Evolutionary conservation across 2,113 vertebrate species (phyloP).

Genomic region (Planiliza haematocheilus): DNA sequence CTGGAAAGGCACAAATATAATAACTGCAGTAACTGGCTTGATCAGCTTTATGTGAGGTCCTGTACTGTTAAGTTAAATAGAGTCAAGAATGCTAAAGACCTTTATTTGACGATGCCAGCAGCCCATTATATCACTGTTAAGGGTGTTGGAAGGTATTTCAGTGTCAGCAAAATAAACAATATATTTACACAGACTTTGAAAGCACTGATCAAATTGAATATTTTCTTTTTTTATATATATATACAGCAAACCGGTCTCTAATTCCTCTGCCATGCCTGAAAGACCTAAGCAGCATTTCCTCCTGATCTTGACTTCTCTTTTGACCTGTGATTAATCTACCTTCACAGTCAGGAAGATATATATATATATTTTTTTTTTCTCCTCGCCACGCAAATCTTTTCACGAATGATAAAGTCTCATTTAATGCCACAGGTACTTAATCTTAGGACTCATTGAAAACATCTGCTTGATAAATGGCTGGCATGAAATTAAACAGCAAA

Average conservation of each 20-base stretch:
- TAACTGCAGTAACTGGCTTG: too few species aligned
- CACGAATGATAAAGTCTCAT: constrained; percentile 75
- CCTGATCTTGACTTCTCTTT: constrained; percentile 59
- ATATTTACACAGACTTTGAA: too few species aligned
- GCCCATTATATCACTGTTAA: too few species aligned
- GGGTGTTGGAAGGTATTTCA: too few species aligned
- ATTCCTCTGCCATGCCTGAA: constrained; percentile 11
- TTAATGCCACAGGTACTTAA: constrained; percentile 77
- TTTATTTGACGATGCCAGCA: too few species aligned
- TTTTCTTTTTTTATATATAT: neutral
- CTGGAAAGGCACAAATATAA: too few species aligned
- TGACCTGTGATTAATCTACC: constrained; percentile 66
- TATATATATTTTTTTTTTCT: too few species aligned
- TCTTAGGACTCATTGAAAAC: constrained; percentile 76
- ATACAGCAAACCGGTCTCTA: neutral
- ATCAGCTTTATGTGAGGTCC: too few species aligned
- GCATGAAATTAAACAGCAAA: constrained; percentile 78
- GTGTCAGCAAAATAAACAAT: too few species aligned
- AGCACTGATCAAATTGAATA: neutral
- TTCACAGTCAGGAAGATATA: constrained; percentile 19
- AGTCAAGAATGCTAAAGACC: too few species aligned
- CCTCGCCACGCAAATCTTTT: constrained; percentile 59
- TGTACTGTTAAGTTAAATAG: too few species aligned
- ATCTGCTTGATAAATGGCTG: constrained; percentile 80
- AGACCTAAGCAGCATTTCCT: constrained; percentile 46